A percentile compares a stretch with the other conserved stretches of the same genome.
These are phyloP conservation scores for Sebastiscus tertius DNA, from an alignment of 2,797 vertebrate genomes.

Conservation along the genomic window DNA sequence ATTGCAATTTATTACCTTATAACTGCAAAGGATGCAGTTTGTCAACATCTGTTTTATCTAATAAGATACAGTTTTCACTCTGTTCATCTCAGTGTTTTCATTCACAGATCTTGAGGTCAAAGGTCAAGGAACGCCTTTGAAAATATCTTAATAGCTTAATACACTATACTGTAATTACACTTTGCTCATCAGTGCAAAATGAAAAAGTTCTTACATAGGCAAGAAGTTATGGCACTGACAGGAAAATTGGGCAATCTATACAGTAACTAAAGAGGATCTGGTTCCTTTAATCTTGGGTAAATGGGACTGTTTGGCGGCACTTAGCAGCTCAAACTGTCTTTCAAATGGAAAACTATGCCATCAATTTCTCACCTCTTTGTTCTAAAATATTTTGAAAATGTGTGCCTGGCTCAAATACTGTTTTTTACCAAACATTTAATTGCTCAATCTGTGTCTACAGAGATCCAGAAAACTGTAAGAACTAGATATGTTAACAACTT, in stretches of 20 bases:
- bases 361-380: background rate
- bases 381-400: conserved; percentile 4
- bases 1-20: no score
- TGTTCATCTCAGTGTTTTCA: no score
- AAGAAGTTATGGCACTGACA: conserved; percentile 1
- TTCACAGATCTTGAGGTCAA: no score
- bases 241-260: conserved; percentile 11
- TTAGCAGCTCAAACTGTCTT: background rate
- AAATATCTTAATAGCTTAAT: conserved; percentile 11
- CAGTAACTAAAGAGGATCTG: conserved; percentile 12
- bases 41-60: no score
- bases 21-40: no score
- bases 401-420: background rate
- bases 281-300: conserved; percentile 29
- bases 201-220: conserved; percentile 19
- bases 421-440: background rate
- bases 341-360: background rate
- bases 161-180: conserved; percentile 22
- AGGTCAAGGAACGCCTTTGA: no score
- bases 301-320: background rate
- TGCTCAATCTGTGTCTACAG: background rate
- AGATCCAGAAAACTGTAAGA: background rate
- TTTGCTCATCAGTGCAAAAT: conserved; percentile 34
- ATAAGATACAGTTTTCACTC: no score
- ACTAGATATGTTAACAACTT: background rate